Base-by-base conservation (phyloP, 2,888 invertebrate genomes). In the Diadegma fenestrale region DNA sequence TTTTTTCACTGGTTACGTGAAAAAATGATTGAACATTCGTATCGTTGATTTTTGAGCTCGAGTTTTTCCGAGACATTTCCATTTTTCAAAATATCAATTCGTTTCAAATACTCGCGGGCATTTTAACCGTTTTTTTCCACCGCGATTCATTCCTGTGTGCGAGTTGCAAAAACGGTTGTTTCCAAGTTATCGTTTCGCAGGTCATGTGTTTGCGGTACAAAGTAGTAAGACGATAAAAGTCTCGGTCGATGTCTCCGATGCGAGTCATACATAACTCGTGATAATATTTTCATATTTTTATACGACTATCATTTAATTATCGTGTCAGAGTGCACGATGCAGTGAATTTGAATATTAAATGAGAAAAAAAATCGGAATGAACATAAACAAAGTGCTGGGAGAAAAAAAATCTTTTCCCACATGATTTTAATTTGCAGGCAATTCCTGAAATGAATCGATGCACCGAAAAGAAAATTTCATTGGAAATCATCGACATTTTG, bases 171-270 rank as follows among this genome's bases (percentile, higher is more conserved):
- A 68, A 33, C 54, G 48, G 68, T 48, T 51, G 37, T 73, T 69
- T 22, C 19, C 63, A 69, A 79, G 82, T 85, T 85, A 85, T 85
- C 85, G 41, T 77, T 68, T 71, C 58, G 69, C 73, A 82, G 54
- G 43, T 80, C 76, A 68, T 75, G 73, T 19, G 68, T 19, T 33
- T 19, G 43, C 76, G 76, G 83, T 63, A 84, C 33, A 48, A 63
- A 76, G 84, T 48, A 72, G 19, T 69, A 51, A 48, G 37, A 64
- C 66, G 81, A 81, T 81, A 85, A n/a, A n/a, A 58, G 71, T 64
- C 71, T 69, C 63, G 80, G 71, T 84, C 84, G 71, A 80, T 77
- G 72, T 48, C 84, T 76, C 66, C 61, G 17, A 58, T 84, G 72
- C 37, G 64, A 76, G 72, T 63, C 30, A n/a, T n/a, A n/a, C 19